These are phyloP conservation scores for Manacus vitellinus DNA, from an alignment of 2,113 vertebrate genomes.

Conservation along the genomic window DNA sequence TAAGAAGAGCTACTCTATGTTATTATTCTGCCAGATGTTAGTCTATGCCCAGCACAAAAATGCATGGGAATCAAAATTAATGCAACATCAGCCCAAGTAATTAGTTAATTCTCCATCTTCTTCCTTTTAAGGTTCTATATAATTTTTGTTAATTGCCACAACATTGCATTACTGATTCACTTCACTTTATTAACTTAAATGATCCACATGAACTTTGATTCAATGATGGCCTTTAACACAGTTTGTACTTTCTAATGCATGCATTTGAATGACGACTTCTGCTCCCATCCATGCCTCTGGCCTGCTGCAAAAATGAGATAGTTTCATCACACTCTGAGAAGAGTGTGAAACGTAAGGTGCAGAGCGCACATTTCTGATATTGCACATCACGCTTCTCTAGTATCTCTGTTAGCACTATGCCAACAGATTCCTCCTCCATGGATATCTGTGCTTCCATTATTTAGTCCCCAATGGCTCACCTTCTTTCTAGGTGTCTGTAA, in stretches of 20 bases:
- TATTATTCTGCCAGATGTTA: background rate
- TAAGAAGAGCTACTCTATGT: background rate
- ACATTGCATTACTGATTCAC: background rate
- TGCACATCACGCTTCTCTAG: too few species aligned
- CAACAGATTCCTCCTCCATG: too few species aligned
- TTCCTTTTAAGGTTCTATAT: background rate
- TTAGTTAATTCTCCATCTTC: background rate
- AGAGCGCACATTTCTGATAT: too few species aligned
- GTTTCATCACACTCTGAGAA: background rate
- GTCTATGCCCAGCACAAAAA: background rate
- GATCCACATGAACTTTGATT: background rate
- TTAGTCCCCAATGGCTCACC: too few species aligned
- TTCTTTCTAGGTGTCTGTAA: too few species aligned
- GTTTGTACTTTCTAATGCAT: background rate
- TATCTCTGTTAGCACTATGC: too few species aligned
- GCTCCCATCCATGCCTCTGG: background rate
- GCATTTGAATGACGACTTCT: background rate
- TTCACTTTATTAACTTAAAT: background rate
- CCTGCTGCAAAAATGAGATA: background rate
- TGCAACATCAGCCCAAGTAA: background rate
- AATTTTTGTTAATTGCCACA: background rate
- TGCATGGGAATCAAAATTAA: background rate
- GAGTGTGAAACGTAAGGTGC: background rate
- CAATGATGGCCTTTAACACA: background rate
- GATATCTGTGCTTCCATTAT: too few species aligned